Percentiles rank a stretch among this genome's conserved stretches.
Evolutionary conservation across 1,140 invertebrate genomes (phyloP).

Genomic region (Drosophila saltans): DNA sequence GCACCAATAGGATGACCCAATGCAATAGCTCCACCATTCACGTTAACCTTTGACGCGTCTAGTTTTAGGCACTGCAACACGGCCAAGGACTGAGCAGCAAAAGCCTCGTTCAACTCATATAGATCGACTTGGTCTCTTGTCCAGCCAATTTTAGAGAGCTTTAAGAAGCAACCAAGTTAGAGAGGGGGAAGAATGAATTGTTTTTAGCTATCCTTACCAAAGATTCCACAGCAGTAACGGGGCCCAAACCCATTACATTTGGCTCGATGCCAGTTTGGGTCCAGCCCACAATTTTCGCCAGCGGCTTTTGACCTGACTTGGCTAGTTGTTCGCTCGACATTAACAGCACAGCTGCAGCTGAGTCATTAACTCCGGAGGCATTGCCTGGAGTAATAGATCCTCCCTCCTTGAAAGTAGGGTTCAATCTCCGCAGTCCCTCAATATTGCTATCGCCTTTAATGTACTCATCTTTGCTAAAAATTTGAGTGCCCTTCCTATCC

Average conservation of each 20-base stretch:
- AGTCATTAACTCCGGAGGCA: conserved; percentile 93
- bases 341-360: conserved; percentile 91
- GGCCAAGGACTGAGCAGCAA: conserved; percentile 90
- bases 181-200: neutral
- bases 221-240: conserved; percentile 87
- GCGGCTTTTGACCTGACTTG: conserved; percentile 82
- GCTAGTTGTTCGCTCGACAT: conserved; percentile 86
- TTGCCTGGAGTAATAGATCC: conserved; percentile 92
- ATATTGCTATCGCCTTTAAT: conserved; percentile 86
- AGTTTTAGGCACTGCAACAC: conserved; percentile 87
- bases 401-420: conserved; percentile 86
- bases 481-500: conserved; percentile 84
- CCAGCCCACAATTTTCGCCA: conserved; percentile 88
- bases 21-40: conserved; percentile 94
- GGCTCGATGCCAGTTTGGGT: conserved; percentile 89
- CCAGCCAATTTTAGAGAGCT: conserved; percentile 91
- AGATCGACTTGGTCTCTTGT: conserved; percentile 92
- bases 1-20: conserved; percentile 96
- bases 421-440: conserved; percentile 86
- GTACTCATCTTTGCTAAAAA: conserved; percentile 88
- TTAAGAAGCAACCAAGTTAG: conserved; percentile 67
- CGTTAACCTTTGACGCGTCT: conserved; percentile 90
- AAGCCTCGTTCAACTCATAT: conserved; percentile 95
- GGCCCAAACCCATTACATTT: conserved; percentile 90
- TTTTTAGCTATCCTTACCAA: conserved; percentile 84